A percentile compares a stretch with the other conserved stretches of the same genome.
These are phyloP conservation scores for Antitype chi DNA, from an alignment of 2,888 invertebrate genomes.

Conservation along the genomic window DNA sequence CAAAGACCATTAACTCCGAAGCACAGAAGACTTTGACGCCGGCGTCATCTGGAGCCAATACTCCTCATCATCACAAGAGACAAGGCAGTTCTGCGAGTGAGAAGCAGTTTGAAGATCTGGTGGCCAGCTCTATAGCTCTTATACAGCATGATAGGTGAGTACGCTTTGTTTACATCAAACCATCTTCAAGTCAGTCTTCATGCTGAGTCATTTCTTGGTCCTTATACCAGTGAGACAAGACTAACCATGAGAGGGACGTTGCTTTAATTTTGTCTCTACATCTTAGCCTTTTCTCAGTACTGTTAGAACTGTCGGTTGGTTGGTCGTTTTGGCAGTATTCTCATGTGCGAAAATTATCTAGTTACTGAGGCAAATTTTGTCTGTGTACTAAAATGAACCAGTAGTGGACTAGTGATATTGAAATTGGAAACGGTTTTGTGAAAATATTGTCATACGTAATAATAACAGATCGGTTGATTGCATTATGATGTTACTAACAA, in stretches of 20 bases:
- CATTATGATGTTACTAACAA: background rate
- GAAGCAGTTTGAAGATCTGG: constrained; percentile 90
- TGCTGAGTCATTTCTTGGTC: background rate
- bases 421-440: background rate
- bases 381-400: background rate
- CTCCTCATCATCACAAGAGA: constrained; percentile 86
- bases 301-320: background rate
- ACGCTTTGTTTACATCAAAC: background rate
- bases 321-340: background rate
- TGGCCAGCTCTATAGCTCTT: constrained; percentile 93
- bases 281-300: background rate
- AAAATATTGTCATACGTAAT: constrained; percentile 7
- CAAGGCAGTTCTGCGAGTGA: constrained; percentile 89
- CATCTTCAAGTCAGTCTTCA: background rate
- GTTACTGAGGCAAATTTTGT: background rate
- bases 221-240: too few species aligned
- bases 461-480: background rate
- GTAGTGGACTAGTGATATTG: background rate
- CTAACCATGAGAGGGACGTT: background rate
- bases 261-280: background rate
- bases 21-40: constrained; percentile 82
- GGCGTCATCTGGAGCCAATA: constrained; percentile 82
- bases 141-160: constrained; percentile 92
- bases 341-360: background rate
- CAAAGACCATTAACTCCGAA: constrained; percentile 78